Conservation (phyloP, 2,888 invertebrate genomes). For the Camponotus fellah region DNA sequence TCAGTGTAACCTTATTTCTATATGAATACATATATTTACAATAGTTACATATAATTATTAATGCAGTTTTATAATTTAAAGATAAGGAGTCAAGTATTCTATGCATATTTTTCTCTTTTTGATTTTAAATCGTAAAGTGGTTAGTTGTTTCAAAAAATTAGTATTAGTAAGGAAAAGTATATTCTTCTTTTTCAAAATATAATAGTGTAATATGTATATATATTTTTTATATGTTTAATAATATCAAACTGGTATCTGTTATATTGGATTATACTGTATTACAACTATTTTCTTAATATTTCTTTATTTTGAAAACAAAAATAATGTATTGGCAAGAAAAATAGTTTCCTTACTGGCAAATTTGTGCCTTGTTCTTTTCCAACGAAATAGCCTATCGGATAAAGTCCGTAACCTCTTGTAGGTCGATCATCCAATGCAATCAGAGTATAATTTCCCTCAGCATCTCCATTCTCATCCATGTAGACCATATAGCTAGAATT, state of each 20-base stretch:
- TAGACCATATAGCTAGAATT: constrained; percentile 93
- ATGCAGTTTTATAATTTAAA: neutral
- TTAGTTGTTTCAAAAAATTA: neutral
- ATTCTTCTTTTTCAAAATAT: neutral
- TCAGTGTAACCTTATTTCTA: neutral
- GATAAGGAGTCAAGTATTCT: neutral
- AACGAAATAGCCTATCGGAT: constrained; percentile 93
- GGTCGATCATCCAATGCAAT: constrained; percentile 86
- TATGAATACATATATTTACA: neutral
- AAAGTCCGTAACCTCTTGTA: constrained; percentile 89
- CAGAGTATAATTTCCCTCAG: constrained; percentile 97
- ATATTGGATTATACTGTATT: neutral
- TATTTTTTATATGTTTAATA: neutral
- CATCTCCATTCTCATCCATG: constrained; percentile 97
- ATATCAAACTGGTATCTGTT: neutral
- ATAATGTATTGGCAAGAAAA: neutral
- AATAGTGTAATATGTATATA: neutral
- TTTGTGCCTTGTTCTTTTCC: constrained; percentile 87
- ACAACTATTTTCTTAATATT: neutral
- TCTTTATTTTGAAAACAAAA: neutral
- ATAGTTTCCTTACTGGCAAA: constrained; percentile 90
- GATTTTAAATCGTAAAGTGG: neutral
- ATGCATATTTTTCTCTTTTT: neutral
- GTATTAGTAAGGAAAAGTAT: neutral
- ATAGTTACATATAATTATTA: neutral